phyloP scores from a whole-genome alignment of 2,797 vertebrate genomes.

The Takifugu ocellatus region DNA sequence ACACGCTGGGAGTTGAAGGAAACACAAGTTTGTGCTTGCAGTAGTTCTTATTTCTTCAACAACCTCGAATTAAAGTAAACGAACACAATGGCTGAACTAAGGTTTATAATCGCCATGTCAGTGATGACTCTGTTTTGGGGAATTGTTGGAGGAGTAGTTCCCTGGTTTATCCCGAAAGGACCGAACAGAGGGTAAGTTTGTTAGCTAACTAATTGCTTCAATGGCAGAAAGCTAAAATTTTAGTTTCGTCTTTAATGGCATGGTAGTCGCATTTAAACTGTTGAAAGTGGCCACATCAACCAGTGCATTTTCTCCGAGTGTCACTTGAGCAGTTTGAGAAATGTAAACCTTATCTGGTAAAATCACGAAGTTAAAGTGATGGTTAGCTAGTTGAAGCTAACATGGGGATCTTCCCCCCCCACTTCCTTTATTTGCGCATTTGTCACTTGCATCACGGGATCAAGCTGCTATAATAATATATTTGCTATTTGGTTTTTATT shows the following conservation, averaged over 20 bases:
- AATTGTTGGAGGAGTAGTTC: slow-evolving; percentile 84
- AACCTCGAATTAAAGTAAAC: not conserved
- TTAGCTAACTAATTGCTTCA: slow-evolving; percentile 38
- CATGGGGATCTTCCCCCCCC: accelerated
- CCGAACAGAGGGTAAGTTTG: slow-evolving; percentile 91
- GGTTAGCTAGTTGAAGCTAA: slow-evolving; percentile 12
- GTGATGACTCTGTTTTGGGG: slow-evolving; percentile 95
- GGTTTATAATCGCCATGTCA: slow-evolving; percentile 82
- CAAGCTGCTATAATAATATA: not conserved
- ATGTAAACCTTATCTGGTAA: accelerated
- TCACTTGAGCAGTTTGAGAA: not conserved
- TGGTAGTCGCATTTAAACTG: not conserved
- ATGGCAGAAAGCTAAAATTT: not conserved
- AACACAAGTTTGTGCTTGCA: slow-evolving; percentile 15
- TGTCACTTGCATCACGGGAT: slow-evolving; percentile 39
- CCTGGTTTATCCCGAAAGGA: slow-evolving; percentile 92
- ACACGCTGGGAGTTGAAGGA: slow-evolving; percentile 9
- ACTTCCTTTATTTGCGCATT: slow-evolving; percentile 46
- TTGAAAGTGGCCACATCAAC: no score
- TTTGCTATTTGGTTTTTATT: not conserved
- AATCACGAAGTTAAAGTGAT: slow-evolving; percentile 12
- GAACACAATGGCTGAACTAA: slow-evolving; percentile 75
- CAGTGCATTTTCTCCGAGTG: no score
- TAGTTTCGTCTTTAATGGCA: not conserved
- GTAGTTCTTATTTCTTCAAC: slow-evolving; percentile 18